These are phyloP conservation scores for Sebastolobus alascanus DNA, from an alignment of 2,797 vertebrate genomes.

Conservation along the genomic window DNA sequence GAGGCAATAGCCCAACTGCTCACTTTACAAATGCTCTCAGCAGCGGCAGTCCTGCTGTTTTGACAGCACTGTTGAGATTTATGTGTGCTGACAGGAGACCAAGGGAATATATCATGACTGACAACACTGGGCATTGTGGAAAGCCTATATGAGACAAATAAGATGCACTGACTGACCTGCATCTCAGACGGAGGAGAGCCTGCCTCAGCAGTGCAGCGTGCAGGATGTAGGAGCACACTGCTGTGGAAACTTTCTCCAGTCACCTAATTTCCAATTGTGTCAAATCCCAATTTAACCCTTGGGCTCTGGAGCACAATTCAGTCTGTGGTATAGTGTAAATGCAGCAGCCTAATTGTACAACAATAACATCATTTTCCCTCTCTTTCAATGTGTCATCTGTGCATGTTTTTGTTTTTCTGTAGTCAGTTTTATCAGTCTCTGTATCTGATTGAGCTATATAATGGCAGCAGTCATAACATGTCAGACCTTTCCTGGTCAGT, in stretches of 20 bases:
- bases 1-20: conserved; percentile 81
- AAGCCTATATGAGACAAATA: conserved; percentile 77
- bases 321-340: conserved; percentile 38
- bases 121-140: conserved; percentile 79
- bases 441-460: conserved; percentile 84
- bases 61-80: conserved; percentile 82
- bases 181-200: conserved; percentile 56
- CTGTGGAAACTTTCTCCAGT: conserved; percentile 47
- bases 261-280: conserved; percentile 43
- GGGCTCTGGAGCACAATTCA: conserved; percentile 23
- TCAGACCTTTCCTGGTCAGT: conserved; percentile 82
- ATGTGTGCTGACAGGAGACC: conserved; percentile 81
- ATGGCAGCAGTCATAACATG: conserved; percentile 88
- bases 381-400: conserved; percentile 64
- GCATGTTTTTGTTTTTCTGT: conserved; percentile 70
- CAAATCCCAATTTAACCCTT: conserved; percentile 43
- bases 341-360: conserved; percentile 46
- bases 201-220: conserved; percentile 49
- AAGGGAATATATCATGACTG: conserved; percentile 80
- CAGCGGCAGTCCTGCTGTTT: conserved; percentile 81
- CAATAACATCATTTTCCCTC: conserved; percentile 46
- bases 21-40: conserved; percentile 84
- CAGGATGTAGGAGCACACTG: conserved; percentile 17
- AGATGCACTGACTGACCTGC: conserved; percentile 73
- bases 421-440: conserved; percentile 71